phyloP scores from a whole-genome alignment of 1,140 invertebrate genomes.

The Telenomus remus region DNA sequence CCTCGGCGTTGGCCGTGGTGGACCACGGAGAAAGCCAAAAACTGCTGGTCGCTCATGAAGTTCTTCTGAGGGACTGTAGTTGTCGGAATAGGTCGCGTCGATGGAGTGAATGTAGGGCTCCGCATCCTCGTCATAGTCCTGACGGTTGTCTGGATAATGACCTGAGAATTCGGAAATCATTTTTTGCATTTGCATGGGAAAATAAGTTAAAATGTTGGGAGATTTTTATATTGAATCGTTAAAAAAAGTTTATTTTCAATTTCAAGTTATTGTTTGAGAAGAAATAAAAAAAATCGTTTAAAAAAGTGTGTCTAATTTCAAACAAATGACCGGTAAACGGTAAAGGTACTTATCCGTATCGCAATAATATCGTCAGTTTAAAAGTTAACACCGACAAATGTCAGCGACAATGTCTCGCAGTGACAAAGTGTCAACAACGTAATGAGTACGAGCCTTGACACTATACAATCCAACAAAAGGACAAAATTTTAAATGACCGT shows the following conservation, averaged over 20 bases:
- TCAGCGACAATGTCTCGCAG: too few relatives aligned
- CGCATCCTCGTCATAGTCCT: constrained; percentile 38
- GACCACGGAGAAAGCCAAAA: constrained; percentile 23
- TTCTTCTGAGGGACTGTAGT: constrained; percentile 25
- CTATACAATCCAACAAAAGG: neutral
- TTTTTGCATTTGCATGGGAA: too few relatives aligned
- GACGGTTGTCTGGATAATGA: constrained; percentile 32
- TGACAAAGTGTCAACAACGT: neutral
- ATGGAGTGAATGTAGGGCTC: constrained; percentile 23
- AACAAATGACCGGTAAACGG: too few relatives aligned
- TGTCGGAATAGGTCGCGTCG: constrained; percentile 29
- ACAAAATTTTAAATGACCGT: constrained; percentile 6
- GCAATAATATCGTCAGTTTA: too few relatives aligned
- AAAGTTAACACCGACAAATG: too few relatives aligned
- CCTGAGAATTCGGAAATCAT: constrained; percentile 7
- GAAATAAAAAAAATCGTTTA: too few relatives aligned
- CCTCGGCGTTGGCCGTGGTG: neutral
- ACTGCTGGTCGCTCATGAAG: constrained; percentile 1
- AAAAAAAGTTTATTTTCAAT: too few relatives aligned
- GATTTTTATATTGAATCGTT: too few relatives aligned
- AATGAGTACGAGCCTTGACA: constrained; percentile 25
- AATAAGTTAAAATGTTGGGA: too few relatives aligned
- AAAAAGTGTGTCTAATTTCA: too few relatives aligned
- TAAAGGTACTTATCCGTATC: too few relatives aligned
- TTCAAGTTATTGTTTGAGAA: too few relatives aligned